Conservation (phyloP, 1,140 invertebrate genomes). For the Sarcophaga bullata region DNA sequence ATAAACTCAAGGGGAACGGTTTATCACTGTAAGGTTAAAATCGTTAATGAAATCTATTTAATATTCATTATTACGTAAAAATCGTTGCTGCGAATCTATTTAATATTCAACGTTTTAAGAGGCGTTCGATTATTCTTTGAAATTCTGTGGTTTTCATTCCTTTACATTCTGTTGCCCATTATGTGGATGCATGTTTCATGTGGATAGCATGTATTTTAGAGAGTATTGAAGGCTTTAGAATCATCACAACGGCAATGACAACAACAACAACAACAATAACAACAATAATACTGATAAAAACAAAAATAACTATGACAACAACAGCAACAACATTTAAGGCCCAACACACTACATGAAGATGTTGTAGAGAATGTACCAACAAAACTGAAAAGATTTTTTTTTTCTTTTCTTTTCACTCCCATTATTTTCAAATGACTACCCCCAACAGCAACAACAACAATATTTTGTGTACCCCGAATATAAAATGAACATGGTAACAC, state of each 20-base stretch:
- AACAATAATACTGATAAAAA: background rate
- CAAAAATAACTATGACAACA: slow-evolving; percentile 7
- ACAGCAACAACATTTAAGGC: background rate
- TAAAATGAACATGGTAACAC: background rate
- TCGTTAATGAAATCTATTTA: too few relatives aligned
- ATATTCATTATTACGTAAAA: too few relatives aligned
- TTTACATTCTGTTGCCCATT: background rate
- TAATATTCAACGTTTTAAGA: too few relatives aligned
- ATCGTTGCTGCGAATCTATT: too few relatives aligned
- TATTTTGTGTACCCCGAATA: slow-evolving; percentile 15
- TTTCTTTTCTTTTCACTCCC: too few relatives aligned
- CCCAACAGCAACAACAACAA: background rate
- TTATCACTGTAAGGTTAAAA: too few relatives aligned
- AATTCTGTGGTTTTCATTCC: background rate
- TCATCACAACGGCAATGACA: background rate
- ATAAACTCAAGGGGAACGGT: too few relatives aligned
- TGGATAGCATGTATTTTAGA: background rate
- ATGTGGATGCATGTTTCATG: slow-evolving; percentile 13
- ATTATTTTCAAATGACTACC: slow-evolving; percentile 22
- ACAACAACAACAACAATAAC: background rate
- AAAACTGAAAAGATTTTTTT: slow-evolving; percentile 13
- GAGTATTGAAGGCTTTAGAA: slow-evolving; percentile 36
- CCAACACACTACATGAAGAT: background rate
- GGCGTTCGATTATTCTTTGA: too few relatives aligned
- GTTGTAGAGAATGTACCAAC: background rate